Conservation (phyloP, 2,888 invertebrate species). For the Isoperla grammatica region DNA sequence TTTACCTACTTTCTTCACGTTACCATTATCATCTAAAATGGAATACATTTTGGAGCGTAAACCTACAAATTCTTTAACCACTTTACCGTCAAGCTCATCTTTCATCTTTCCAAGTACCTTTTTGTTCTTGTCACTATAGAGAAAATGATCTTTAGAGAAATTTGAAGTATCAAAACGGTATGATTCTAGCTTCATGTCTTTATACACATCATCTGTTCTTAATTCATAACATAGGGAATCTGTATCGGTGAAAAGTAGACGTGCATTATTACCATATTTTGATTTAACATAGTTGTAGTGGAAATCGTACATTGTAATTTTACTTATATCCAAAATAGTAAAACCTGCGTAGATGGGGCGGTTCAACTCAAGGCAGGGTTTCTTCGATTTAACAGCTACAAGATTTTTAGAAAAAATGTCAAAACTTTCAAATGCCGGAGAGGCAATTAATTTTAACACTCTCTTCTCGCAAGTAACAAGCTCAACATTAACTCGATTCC, state of each 20-base stretch:
- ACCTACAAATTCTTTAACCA: conserved; percentile 36
- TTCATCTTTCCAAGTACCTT: conserved; percentile 37
- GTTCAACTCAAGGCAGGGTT: conserved; percentile 35
- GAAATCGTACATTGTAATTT: conserved; percentile 41
- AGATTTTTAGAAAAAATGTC: conserved; percentile 39
- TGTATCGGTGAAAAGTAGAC: no score
- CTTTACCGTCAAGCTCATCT: conserved; percentile 35
- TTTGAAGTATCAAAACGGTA: conserved; percentile 35
- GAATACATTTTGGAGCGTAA: conserved; percentile 27
- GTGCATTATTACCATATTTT: conserved; percentile 34
- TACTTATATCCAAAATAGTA: conserved; percentile 41
- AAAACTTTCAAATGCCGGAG: conserved; percentile 38
- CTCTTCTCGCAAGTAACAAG: no score
- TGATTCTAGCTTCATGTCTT: conserved; percentile 31
- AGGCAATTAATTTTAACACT: no score
- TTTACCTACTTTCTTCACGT: no score
- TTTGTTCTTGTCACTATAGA: conserved; percentile 34
- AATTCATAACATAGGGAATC: no score
- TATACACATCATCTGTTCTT: conserved; percentile 39
- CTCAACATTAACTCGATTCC: conserved; percentile 39
- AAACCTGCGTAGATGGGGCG: conserved; percentile 42
- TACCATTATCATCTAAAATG: no score
- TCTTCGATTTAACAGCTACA: conserved; percentile 38
- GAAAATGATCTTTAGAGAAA: conserved; percentile 34
- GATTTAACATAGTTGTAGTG: conserved; percentile 38